Base-by-base conservation (phyloP, 1,140 invertebrate genomes). In the Chionoecetes opilio region DNA sequence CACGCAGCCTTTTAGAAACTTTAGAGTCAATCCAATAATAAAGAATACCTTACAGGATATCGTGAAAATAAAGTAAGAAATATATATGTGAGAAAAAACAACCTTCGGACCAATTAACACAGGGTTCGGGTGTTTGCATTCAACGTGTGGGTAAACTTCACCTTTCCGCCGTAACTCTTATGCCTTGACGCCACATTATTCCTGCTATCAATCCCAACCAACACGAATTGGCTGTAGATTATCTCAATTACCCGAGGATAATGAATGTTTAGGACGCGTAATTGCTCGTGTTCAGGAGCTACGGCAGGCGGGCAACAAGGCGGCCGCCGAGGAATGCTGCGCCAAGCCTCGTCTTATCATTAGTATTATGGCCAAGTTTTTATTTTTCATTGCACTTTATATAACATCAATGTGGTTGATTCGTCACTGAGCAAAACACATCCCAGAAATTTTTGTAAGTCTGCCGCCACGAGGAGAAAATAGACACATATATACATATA, bases 181-280 rank as follows among this genome's bases (percentile, higher is more conserved):
- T 26, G 63, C n/a, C 63, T 75, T 26, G 63, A n/a, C 63, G 63
- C n/a, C 63, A 75, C 63, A 75, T 75, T 75, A 75, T 75, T 75
- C 63, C 63, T 75, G 63, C 63, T 75, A 75, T 75, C 63, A 75
- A n/a, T 75, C 63, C 63, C 26, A n/a, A 75, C 63, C 63, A 75
- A 75, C 63, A 75, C 63, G 63, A 75, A 75, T 75, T n/a, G 63
- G 63, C 63, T 26, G 63, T 75, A n/a, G 63, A 75, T 75, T 75
- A 75, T 75, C 63, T 75, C 63, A 75, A 75, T 75, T 75, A 75
- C 63, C 63, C 21, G 63, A 5, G 21, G 63, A 75, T 75, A 75
- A 75, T 75, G 63, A 75, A 75, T 75, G 63, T 75, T 75, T 75
- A n/a, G 21, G 63, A 26, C 21, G 63, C 63, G 63, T 75, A 75